phyloP scores from a whole-genome alignment of 2,113 vertebrate genomes.

The Atherinomorus stipes region DNA sequence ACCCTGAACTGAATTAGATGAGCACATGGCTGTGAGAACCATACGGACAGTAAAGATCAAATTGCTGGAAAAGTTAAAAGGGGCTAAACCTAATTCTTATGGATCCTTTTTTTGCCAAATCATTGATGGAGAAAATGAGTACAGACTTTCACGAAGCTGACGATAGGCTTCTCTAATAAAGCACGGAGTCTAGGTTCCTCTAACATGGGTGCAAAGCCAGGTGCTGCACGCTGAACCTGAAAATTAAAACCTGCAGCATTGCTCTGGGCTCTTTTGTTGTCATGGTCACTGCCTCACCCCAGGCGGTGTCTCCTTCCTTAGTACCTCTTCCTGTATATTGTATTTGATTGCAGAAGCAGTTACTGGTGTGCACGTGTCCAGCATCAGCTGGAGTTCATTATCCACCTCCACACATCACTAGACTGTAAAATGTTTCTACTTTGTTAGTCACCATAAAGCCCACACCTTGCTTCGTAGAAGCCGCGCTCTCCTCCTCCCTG shows the following conservation, averaged over 20 bases:
- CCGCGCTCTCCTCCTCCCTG: background rate
- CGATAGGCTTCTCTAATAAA: background rate
- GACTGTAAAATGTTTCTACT: background rate
- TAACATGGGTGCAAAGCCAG: background rate
- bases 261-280: background rate
- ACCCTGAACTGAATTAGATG: no score
- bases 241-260: slow-evolving; percentile 4
- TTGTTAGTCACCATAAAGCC: background rate
- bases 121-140: background rate
- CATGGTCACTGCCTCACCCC: background rate
- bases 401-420: background rate
- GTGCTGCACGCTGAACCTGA: background rate
- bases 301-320: background rate
- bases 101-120: background rate
- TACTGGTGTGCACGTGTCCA: no score
- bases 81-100: background rate
- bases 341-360: no score
- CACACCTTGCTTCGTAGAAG: background rate
- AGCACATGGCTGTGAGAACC: background rate
- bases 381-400: background rate
- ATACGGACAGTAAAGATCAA: background rate
- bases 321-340: background rate
- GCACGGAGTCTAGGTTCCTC: background rate
- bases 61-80: background rate
- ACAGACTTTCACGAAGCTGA: background rate